Percentiles rank a stretch among this genome's conserved stretches.
Conservation (phyloP, 53 echinoderm and acorn worm genomes). For the Echinometra lucunter region DNA sequence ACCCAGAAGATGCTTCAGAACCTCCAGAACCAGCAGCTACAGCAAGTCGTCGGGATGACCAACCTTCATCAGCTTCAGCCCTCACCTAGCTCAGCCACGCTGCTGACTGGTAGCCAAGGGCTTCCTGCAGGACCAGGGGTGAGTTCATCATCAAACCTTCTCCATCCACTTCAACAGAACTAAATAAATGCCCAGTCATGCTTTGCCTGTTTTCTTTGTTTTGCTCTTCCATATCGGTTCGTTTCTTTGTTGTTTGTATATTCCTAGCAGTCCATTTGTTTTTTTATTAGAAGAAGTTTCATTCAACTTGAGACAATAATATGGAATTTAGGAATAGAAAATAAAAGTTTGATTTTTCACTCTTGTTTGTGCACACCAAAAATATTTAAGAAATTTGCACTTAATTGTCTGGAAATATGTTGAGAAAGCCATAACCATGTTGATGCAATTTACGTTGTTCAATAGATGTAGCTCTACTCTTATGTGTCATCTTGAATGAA, state of each 20-base stretch:
- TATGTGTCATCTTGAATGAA: too few species aligned
- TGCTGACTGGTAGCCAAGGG: conserved; percentile 52
- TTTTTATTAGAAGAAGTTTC: not conserved
- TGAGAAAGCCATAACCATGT: not conserved
- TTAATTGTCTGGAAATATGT: not conserved
- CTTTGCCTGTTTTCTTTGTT: conserved; percentile 9
- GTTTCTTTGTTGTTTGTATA: not conserved
- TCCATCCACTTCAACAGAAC: not conserved
- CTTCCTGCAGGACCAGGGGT: conserved; percentile 60
- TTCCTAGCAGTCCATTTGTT: conserved; percentile 22
- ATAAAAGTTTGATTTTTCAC: not conserved
- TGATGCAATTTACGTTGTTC: not conserved
- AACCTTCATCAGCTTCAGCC: conserved; percentile 67
- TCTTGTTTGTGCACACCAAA: not conserved
- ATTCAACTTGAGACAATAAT: not conserved
- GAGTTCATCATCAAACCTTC: not conserved
- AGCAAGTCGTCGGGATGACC: conserved; percentile 62
- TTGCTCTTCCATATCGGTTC: not conserved
- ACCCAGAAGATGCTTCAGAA: conserved; percentile 99
- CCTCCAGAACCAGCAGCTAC: conserved; percentile 82
- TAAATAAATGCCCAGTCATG: not conserved
- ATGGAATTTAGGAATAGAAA: not conserved
- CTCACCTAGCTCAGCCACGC: conserved; percentile 67
- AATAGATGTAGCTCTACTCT: too few species aligned
- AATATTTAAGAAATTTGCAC: not conserved